Conservation (phyloP, 2,888 invertebrate genomes). For the Microchrysa polita region DNA sequence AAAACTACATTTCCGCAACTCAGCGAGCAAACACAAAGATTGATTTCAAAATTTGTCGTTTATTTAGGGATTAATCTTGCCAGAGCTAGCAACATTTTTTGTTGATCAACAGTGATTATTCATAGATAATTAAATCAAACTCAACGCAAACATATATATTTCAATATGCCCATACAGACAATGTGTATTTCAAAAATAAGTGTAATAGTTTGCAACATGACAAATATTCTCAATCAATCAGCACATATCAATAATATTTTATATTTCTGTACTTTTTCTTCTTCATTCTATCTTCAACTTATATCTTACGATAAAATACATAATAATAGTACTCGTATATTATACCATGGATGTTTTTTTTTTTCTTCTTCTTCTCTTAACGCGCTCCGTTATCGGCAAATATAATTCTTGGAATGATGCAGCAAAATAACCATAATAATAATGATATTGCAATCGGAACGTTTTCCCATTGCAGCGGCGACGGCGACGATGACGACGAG, state of each 20-base stretch:
- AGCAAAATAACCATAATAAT: constrained; percentile 34
- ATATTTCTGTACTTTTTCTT: too few relatives aligned
- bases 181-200: constrained; percentile 42
- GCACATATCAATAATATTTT: constrained; percentile 1
- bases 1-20: too few relatives aligned
- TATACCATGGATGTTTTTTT: constrained; percentile 20
- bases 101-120: not conserved
- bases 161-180: constrained; percentile 13
- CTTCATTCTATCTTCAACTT: not conserved
- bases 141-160: not conserved
- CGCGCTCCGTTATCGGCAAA: constrained; percentile 6
- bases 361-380: too few relatives aligned
- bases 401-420: constrained; percentile 40
- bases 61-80: too few relatives aligned
- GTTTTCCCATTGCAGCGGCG: constrained; percentile 18
- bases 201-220: constrained; percentile 41
- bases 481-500: constrained; percentile 8
- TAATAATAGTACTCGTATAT: constrained; percentile 33
- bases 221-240: constrained; percentile 14
- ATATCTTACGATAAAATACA: constrained; percentile 37
- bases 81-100: too few relatives aligned
- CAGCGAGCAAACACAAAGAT: too few relatives aligned
- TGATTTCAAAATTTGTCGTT: too few relatives aligned
- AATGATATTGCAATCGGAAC: constrained; percentile 25
- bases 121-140: not conserved